These are phyloP conservation scores for Pteromalus puparum DNA, from an alignment of 1,140 invertebrate genomes.

Conservation along the genomic window DNA sequence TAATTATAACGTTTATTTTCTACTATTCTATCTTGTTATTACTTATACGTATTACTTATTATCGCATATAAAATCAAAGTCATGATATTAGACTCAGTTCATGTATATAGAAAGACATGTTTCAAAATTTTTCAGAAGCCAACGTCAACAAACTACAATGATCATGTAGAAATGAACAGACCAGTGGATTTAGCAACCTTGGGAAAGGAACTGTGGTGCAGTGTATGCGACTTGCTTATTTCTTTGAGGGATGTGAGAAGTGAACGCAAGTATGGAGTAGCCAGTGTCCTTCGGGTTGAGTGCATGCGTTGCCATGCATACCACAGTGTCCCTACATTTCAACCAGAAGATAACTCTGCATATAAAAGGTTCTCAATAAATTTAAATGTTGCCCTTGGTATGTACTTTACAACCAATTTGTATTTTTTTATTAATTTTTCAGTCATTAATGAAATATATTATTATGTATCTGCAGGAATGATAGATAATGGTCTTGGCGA, in stretches of 20 bases:
- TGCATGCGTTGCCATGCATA: neutral
- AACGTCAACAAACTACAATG: neutral
- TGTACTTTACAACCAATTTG: too few relatives aligned
- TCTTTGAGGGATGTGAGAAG: neutral
- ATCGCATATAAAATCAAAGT: too few relatives aligned
- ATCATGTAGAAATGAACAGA: conserved; percentile 1
- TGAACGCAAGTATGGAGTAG: neutral
- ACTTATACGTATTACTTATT: too few relatives aligned
- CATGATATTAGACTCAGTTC: neutral
- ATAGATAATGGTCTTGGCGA: neutral
- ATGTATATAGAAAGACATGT: neutral
- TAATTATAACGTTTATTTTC: neutral
- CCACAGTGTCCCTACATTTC: neutral
- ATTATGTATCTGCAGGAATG: neutral
- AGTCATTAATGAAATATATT: too few relatives aligned
- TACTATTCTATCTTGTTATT: neutral
- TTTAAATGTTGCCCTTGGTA: neutral
- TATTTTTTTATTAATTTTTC: too few relatives aligned
- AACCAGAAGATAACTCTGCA: neutral
- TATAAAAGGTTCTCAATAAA: neutral
- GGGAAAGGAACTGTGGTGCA: conserved; percentile 1
- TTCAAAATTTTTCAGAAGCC: neutral
- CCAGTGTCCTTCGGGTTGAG: neutral
- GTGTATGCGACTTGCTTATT: neutral
- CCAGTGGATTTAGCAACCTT: neutral